Evolutionary conservation across 2,888 invertebrate genomes (phyloP), one percentile per base, ranked within the genome.

Genomic region (Dendrolimus pini): DNA sequence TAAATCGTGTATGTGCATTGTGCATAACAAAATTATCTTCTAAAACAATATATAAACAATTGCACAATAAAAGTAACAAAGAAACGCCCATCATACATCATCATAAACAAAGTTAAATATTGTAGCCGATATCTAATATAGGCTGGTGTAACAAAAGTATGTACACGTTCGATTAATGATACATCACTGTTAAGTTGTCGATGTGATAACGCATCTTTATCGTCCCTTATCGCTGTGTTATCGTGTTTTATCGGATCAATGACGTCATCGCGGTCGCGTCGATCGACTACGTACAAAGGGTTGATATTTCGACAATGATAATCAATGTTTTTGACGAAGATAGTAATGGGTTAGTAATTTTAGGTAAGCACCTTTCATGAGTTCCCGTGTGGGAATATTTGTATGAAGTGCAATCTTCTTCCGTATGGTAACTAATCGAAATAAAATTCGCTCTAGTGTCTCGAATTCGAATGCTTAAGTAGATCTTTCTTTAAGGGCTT

Each of bases 151-250:
- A 70, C 66, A 74, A 69, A 72, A 71, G 71, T 70, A 75, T 75
- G 76, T 80, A 82, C 78, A 76, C 72, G 74, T 80, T 83, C 85
- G 86, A 86, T 88, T 88, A 88, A 83, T 75, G 82, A 77, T 79
- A 82, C 85, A 86, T 86, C 83, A 85, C 74, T 56, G 68, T 68
- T 83, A 86, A 47, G 83, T 85, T 70, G 87, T 85, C 85, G 84
- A 67, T 55, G 52, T 41, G 69, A 65, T 80, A 75, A 64, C 65
- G 8, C 47, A 54, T 30, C 54, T 68, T 66, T 80, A 75, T 72
- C 72, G 63, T 58, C 41, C 42, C 30, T 54, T 57, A 57, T 57
- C 57, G 54, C 52, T 7, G 41, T 9, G 30, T 57, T 55, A 55
- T 57, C 55, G 14, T 47, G 30, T 41, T 52, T 54, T 56, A 54